phyloP scores from a whole-genome alignment of 2,888 invertebrate species.

The Apantesis nais region DNA sequence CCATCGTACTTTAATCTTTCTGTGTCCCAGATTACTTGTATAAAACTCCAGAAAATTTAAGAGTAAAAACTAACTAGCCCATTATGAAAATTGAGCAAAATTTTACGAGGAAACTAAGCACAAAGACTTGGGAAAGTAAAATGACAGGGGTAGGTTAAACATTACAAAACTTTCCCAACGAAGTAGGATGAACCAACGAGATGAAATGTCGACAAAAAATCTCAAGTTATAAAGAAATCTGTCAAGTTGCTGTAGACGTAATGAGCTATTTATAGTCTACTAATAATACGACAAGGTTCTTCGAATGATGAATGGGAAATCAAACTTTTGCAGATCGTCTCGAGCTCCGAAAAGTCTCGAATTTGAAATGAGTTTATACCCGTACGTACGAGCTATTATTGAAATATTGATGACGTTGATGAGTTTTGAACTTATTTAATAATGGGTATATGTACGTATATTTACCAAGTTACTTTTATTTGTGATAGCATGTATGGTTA shows the following conservation, averaged over 20 bases:
- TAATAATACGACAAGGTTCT: slow-evolving; percentile 14
- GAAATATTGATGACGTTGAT: neutral
- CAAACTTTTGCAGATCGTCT: slow-evolving; percentile 2
- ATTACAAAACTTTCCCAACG: slow-evolving; percentile 44
- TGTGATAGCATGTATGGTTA: neutral
- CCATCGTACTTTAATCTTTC: neutral
- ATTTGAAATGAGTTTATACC: slow-evolving; percentile 3
- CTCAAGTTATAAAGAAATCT: slow-evolving; percentile 29
- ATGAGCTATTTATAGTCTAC: slow-evolving; percentile 24
- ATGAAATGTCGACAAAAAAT: slow-evolving; percentile 25
- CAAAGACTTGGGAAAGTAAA: slow-evolving; percentile 29
- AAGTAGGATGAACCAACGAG: slow-evolving; percentile 31
- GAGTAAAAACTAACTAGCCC: slow-evolving; percentile 2
- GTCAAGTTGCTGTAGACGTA: slow-evolving; percentile 21
- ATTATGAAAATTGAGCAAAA: slow-evolving; percentile 24
- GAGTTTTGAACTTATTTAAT: slow-evolving; percentile 3
- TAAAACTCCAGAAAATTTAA: neutral
- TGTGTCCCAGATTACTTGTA: neutral
- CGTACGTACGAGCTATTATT: neutral
- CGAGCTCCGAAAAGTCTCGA: neutral
- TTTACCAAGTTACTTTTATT: neutral
- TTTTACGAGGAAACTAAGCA: slow-evolving; percentile 31
- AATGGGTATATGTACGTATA: neutral
- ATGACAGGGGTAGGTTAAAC: slow-evolving; percentile 32
- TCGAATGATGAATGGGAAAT: slow-evolving; percentile 11